A percentile compares a stretch with the other conserved stretches of the same genome.
phyloP scores from a whole-genome alignment of 2,797 vertebrate species.

The Lutjanus argentimaculatus region DNA sequence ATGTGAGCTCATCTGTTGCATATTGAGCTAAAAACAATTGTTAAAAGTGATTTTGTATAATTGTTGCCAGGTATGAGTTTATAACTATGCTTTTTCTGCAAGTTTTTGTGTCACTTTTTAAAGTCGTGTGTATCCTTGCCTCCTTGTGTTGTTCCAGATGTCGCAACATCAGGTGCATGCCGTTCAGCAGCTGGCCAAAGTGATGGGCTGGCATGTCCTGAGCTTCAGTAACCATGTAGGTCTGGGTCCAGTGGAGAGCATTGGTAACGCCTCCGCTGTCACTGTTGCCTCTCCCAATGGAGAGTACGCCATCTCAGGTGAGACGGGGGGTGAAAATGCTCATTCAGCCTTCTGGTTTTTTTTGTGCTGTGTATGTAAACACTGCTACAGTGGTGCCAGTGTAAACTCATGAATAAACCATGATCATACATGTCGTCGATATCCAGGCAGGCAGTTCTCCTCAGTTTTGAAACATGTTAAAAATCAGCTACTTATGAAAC shows the following conservation, averaged over 20 bases:
- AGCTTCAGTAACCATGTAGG: constrained; percentile 98
- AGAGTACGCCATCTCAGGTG: constrained; percentile 96
- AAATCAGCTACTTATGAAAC: background rate
- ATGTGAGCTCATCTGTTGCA: background rate
- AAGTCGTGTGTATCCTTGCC: background rate
- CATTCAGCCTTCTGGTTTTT: background rate
- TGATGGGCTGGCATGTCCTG: constrained; percentile 99
- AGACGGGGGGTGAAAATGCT: background rate
- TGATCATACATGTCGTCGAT: background rate
- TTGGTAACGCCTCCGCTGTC: constrained; percentile 96
- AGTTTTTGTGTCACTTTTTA: background rate
- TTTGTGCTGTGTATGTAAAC: background rate
- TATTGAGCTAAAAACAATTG: background rate
- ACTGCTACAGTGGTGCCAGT: background rate
- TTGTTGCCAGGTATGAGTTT: background rate
- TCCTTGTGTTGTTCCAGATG: constrained; percentile 87
- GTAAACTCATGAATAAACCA: background rate
- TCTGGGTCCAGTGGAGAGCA: constrained; percentile 95
- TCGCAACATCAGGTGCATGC: constrained; percentile 99
- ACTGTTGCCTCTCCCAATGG: constrained; percentile 95
- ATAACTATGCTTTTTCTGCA: no score
- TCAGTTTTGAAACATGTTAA: background rate
- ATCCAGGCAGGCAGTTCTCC: background rate
- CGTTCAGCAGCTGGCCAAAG: constrained; percentile 97
- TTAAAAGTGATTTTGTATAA: background rate